phyloP scores from a whole-genome alignment of 2,797 vertebrate genomes.

The Epinephelus malabaricus region DNA sequence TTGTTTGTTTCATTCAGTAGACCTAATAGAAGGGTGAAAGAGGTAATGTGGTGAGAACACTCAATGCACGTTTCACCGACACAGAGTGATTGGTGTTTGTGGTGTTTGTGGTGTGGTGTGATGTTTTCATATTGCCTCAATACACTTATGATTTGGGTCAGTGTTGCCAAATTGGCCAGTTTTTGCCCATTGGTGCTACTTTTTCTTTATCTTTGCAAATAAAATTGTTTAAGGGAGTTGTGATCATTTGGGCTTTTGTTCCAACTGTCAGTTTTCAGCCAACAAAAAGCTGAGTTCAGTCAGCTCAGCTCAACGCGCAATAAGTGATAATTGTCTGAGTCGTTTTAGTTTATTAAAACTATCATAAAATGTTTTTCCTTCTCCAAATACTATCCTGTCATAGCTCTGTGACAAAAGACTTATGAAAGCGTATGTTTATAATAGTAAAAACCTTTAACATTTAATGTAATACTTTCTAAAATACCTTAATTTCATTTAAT shows the following conservation, averaged over 20 bases:
- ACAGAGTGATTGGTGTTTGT: conserved; percentile 32
- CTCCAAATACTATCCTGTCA: too few species aligned
- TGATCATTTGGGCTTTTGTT: neutral
- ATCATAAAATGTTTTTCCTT: neutral
- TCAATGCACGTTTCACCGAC: conserved; percentile 32
- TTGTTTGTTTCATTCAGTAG: conserved; percentile 66
- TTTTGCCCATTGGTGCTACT: neutral
- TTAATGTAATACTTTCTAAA: neutral
- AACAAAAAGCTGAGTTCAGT: neutral
- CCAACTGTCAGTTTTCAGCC: accelerated
- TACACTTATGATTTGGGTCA: neutral
- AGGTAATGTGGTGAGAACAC: conserved; percentile 53
- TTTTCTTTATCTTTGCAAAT: neutral
- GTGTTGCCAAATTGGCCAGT: conserved; percentile 14
- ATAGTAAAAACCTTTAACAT: neutral
- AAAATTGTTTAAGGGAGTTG: neutral
- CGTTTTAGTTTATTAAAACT: neutral
- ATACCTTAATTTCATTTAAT: neutral
- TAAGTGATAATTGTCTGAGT: too few species aligned
- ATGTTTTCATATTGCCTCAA: neutral
- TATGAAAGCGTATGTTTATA: neutral
- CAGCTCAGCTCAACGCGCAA: too few species aligned
- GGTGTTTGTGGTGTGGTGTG: conserved; percentile 2
- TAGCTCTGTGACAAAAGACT: neutral
- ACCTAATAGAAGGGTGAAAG: conserved; percentile 49